Percentiles rank a stretch among this genome's conserved stretches.
Conservation (phyloP, 2,797 vertebrate genomes). For the Orientallactaga sibirica region DNA sequence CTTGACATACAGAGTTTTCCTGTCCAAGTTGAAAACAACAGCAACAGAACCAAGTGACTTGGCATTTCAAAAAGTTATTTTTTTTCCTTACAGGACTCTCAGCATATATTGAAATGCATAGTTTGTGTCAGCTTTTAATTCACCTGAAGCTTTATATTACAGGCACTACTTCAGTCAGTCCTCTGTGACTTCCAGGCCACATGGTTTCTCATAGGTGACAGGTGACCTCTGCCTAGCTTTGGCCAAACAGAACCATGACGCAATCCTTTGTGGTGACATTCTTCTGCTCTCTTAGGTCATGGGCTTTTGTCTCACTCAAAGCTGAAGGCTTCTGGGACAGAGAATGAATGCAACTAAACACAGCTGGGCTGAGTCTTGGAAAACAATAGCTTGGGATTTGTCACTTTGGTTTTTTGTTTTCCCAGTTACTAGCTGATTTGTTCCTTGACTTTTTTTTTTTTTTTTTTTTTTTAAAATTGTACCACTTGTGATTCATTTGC, state of each 20-base stretch:
- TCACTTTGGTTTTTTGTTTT: constrained; percentile 32
- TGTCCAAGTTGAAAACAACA: not conserved
- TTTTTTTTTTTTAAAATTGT: constrained; percentile 64
- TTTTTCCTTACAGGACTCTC: constrained; percentile 4
- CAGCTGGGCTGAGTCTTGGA: constrained; percentile 50
- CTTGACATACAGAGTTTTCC: not conserved
- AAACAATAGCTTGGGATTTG: constrained; percentile 50
- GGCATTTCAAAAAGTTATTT: constrained; percentile 38
- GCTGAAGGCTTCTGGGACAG: not conserved
- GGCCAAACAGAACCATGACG: accelerated
- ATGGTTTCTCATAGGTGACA: not conserved
- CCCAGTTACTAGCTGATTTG: constrained; percentile 39
- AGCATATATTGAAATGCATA: not conserved
- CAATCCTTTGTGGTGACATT: not conserved
- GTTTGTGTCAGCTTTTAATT: constrained; percentile 6
- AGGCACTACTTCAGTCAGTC: not conserved
- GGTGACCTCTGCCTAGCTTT: not conserved
- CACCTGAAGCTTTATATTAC: not conserved
- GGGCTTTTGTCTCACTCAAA: not conserved
- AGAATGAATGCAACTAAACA: constrained; percentile 41
- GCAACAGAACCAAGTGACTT: constrained; percentile 15
- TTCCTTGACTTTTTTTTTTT: constrained; percentile 52
- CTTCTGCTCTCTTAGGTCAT: no score
- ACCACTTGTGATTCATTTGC: constrained; percentile 67
- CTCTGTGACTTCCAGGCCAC: not conserved